phyloP scores from a whole-genome alignment of 2,888 invertebrate species.

The Thysanoteuthis rhombus region DNA sequence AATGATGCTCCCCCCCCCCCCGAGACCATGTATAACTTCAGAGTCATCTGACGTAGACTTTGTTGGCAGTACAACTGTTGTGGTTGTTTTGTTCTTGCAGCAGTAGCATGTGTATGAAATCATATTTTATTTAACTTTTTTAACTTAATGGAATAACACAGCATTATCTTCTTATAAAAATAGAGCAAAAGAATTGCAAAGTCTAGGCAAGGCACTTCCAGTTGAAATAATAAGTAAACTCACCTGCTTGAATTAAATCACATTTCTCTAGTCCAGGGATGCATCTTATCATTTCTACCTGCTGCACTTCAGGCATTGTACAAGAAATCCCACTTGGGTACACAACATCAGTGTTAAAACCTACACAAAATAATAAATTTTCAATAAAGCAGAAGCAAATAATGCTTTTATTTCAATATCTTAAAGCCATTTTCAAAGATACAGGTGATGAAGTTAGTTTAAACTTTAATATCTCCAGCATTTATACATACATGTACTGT shows the following conservation, averaged over 20 bases:
- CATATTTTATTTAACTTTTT: too few species aligned
- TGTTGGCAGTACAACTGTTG: too few species aligned
- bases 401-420: not conserved
- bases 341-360: conserved; percentile 77
- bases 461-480: too few species aligned
- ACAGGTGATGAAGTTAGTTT: too few species aligned
- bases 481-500: not conserved
- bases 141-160: too few species aligned
- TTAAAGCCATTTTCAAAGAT: not conserved
- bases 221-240: conserved; percentile 32
- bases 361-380: conserved; percentile 46
- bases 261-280: conserved; percentile 82
- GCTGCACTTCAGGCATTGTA: conserved; percentile 82
- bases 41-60: too few species aligned
- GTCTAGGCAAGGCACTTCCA: not conserved
- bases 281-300: conserved; percentile 75
- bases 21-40: too few species aligned
- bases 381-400: not conserved
- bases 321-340: conserved; percentile 89
- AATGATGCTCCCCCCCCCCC: too few species aligned
- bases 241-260: conserved; percentile 75
- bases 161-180: too few species aligned
- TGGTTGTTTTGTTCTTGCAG: too few species aligned
- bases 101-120: too few species aligned
- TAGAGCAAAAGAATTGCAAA: not conserved